Evolutionary conservation across 1,140 invertebrate species (phyloP).

Genomic region (Cryptotermes secundus): DNA sequence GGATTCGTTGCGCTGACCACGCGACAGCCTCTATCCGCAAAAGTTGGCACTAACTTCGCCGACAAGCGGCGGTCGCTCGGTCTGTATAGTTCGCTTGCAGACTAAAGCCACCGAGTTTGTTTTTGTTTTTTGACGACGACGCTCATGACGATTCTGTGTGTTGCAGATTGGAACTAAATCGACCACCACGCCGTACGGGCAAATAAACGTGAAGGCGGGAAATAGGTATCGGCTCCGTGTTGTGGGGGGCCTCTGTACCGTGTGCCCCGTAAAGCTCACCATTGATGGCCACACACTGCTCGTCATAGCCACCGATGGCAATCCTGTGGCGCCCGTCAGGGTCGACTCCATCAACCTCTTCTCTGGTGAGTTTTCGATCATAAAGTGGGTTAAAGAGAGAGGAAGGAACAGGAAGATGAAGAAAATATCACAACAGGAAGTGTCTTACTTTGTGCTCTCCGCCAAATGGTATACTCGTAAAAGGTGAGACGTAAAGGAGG

Average conservation of each 20-base stretch:
- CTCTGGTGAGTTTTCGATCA: not conserved
- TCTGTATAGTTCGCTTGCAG: too few relatives aligned
- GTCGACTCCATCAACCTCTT: constrained; percentile 39
- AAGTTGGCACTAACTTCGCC: too few relatives aligned
- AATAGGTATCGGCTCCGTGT: constrained; percentile 57
- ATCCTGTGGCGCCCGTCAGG: constrained; percentile 48
- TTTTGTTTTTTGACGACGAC: too few relatives aligned
- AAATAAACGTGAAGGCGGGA: constrained; percentile 41
- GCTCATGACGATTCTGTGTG: too few relatives aligned
- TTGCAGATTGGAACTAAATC: too few relatives aligned
- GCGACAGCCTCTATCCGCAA: too few relatives aligned
- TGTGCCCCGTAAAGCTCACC: constrained; percentile 56
- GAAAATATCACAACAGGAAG: not conserved
- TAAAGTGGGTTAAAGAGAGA: not conserved
- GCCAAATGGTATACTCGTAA: too few relatives aligned
- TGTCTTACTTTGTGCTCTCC: too few relatives aligned
- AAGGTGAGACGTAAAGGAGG: too few relatives aligned
- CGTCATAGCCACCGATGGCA: constrained; percentile 56
- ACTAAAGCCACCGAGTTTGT: too few relatives aligned
- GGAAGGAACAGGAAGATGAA: not conserved
- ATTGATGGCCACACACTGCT: constrained; percentile 55
- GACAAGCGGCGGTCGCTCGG: too few relatives aligned
- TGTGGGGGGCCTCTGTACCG: constrained; percentile 56
- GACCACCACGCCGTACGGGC: constrained; percentile 22
- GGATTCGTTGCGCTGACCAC: too few relatives aligned